phyloP scores from a whole-genome alignment of 2,113 vertebrate genomes.

The Corydoras sp. region DNA sequence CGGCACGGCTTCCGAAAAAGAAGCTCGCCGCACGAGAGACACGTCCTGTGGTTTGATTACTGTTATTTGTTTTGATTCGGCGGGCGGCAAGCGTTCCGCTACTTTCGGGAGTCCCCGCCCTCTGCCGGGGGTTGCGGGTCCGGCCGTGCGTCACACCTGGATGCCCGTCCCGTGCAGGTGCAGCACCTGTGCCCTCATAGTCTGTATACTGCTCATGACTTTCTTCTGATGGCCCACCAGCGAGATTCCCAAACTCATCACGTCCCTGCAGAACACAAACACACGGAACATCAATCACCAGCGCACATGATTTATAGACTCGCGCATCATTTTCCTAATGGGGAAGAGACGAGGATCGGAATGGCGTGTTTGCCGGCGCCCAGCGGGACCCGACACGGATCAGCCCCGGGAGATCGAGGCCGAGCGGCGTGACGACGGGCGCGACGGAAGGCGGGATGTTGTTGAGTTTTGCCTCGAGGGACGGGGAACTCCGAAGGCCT shows the following conservation, averaged over 20 bases:
- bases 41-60: conserved; percentile 27
- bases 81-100: conserved; percentile 35
- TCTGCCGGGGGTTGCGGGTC: background rate
- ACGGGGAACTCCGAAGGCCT: too few relatives aligned
- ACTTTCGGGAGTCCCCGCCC: conserved; percentile 8
- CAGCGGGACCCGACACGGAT: too few relatives aligned
- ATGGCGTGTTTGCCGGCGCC: conserved; percentile 2
- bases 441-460: too few relatives aligned
- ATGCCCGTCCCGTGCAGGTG: conserved; percentile 95
- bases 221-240: conserved; percentile 98
- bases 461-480: too few relatives aligned
- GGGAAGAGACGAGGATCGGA: conserved; percentile 25
- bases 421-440: too few relatives aligned
- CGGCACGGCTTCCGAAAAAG: conserved; percentile 52
- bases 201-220: conserved; percentile 99
- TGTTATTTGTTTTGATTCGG: conserved; percentile 34
- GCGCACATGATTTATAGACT: conserved; percentile 25
- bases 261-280: conserved; percentile 75
- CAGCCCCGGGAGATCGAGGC: too few relatives aligned
- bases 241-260: conserved; percentile 97
- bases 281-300: conserved; percentile 46
- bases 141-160: conserved; percentile 82
- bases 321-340: conserved; percentile 45
- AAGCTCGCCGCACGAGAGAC: conserved; percentile 44
- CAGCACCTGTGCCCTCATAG: conserved; percentile 97